Percentiles rank a stretch among this genome's conserved stretches.
phyloP scores from a whole-genome alignment of 2,113 vertebrate genomes.

The Zapornia atra region DNA sequence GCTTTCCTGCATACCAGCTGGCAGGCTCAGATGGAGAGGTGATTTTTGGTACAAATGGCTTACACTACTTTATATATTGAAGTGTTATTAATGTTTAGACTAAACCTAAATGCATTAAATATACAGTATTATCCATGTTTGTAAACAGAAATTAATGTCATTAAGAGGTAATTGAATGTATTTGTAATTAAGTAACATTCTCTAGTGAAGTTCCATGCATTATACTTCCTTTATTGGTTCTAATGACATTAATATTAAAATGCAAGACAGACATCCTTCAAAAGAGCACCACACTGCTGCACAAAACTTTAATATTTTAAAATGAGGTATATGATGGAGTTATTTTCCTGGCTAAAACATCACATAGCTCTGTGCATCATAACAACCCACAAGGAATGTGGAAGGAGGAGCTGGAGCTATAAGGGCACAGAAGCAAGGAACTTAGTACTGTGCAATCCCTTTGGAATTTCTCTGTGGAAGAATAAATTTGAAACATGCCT shows the following conservation, averaged over 20 bases:
- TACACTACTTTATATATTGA: not conserved
- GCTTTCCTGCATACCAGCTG: not conserved
- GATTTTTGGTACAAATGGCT: not conserved
- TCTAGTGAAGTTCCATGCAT: not conserved
- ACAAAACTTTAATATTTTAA: not conserved
- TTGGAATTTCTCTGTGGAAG: not conserved
- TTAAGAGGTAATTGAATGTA: not conserved
- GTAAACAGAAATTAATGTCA: not conserved
- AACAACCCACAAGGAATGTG: not conserved
- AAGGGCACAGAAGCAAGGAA: not conserved
- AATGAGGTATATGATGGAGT: not conserved
- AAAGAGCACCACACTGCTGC: not conserved
- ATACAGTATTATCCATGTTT: not conserved
- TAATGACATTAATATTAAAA: not conserved
- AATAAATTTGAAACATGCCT: not conserved
- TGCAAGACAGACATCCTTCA: not conserved
- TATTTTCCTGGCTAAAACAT: not conserved
- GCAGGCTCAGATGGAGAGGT: not conserved
- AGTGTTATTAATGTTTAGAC: not conserved
- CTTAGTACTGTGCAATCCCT: not conserved
- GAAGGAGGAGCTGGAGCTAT: not conserved
- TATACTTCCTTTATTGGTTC: not conserved
- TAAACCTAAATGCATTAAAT: not conserved
- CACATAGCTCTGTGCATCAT: not conserved
- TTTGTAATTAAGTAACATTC: not conserved